Evolutionary conservation across 2,888 invertebrate species (phyloP), one percentile per base, ranked within the genome.

Genomic region (Tinea trinotella): DNA sequence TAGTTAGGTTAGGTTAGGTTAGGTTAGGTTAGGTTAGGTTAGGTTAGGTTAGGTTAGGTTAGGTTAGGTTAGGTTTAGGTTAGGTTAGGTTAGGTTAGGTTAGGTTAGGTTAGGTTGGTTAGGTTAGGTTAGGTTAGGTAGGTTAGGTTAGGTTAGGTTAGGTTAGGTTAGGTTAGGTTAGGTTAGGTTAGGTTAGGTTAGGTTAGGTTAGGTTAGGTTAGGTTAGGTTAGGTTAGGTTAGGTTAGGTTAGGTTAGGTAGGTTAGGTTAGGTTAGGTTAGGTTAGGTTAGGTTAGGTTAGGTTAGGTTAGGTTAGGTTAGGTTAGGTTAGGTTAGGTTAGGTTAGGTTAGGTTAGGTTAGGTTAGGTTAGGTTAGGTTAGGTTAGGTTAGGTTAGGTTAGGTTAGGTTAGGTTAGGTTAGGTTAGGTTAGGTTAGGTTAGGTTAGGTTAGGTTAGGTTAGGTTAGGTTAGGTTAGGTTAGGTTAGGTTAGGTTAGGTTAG

Each of bases 111-210:
- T 44, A 44, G n/a, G n/a, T n/a, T n/a, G 54, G 56, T 56, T 55
- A 56, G 56, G 56, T 56, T 56, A 56, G 56, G 54, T 56, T 54
- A 54, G 54, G 54, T 56, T 56, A 56, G 56, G 56, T n/a, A n/a
- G n/a, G n/a, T n/a, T n/a, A 55, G 55, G 55, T 55, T 55, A 52
- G 55, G 55, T 52, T 55, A 52, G 50, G 55, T 52, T 55, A 52
- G 52, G 55, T 50, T 52, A 52, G 55, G 55, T 55, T 55, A 48
- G 55, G 50, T 50, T 50, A 48, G 56, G 56, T 53, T 56, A 56
- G 53, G 56, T 53, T 53, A 56, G 56, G 56, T 56, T 56, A 53
- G 56, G 56, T 56, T 56, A 56, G 56, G 56, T 56, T 56, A 54
- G 56, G 56, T 56, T 56, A 56, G 56, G 56, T 56, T 56, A 54